These are phyloP conservation scores for Lepidurus couesii DNA, from an alignment of 1,140 invertebrate genomes.

Conservation along the genomic window DNA sequence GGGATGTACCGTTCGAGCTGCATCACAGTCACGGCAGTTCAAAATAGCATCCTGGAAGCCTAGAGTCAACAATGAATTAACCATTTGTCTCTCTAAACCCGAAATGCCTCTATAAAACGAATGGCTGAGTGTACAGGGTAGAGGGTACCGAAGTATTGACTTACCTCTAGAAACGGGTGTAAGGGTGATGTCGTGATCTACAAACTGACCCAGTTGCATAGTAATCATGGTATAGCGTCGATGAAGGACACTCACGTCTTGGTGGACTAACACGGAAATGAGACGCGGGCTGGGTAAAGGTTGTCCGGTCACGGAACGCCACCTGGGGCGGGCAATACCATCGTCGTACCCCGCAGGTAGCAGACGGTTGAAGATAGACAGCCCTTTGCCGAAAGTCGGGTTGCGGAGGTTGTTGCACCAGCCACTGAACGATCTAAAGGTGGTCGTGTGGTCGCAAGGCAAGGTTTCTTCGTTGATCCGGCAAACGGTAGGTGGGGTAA, in stretches of 20 bases:
- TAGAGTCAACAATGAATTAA: neutral
- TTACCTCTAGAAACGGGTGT: constrained; percentile 76
- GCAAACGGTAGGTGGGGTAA: constrained; percentile 35
- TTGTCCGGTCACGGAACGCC: constrained; percentile 63
- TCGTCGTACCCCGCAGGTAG: constrained; percentile 83
- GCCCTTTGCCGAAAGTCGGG: constrained; percentile 73
- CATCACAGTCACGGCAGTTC: constrained; percentile 76
- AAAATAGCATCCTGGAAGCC: constrained; percentile 51
- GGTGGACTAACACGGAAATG: constrained; percentile 78
- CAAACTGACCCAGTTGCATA: constrained; percentile 84
- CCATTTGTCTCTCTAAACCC: too few relatives aligned
- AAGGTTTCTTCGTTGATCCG: constrained; percentile 43
- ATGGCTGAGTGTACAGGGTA: too few relatives aligned
- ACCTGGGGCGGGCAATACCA: constrained; percentile 70
- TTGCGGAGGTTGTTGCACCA: constrained; percentile 87
- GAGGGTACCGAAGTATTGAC: neutral
- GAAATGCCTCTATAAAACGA: too few relatives aligned
- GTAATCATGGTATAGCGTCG: constrained; percentile 82
- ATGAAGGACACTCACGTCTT: constrained; percentile 78
- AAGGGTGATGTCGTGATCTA: constrained; percentile 88
- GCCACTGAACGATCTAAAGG: constrained; percentile 75
- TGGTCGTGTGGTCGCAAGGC: constrained; percentile 69
- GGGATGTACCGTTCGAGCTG: constrained; percentile 72
- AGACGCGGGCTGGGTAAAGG: constrained; percentile 72
- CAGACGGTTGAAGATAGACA: constrained; percentile 78